phyloP scores from a whole-genome alignment of 1,140 invertebrate species.

The Cydia pomonella region DNA sequence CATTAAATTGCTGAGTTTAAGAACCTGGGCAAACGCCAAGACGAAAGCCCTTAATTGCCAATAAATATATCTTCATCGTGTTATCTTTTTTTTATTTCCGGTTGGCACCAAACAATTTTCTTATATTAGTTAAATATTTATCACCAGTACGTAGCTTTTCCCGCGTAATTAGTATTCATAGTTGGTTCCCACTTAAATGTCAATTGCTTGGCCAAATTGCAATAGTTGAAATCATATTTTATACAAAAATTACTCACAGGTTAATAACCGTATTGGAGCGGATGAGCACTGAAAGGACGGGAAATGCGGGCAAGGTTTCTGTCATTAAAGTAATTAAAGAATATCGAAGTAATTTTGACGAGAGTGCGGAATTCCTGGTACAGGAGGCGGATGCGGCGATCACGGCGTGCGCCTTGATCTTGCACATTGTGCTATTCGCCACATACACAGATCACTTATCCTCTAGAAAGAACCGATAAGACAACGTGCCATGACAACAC shows the following conservation, averaged over 20 bases:
- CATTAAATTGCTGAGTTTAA: neutral
- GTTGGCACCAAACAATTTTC: neutral
- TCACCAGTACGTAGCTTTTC: neutral
- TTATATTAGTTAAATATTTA: neutral
- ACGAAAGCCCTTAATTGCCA: neutral
- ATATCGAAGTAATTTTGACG: conserved; percentile 52
- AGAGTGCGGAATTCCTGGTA: conserved; percentile 57
- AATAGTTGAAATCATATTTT: neutral
- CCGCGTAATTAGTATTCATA: conserved; percentile 9
- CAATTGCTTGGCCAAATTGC: conserved; percentile 3
- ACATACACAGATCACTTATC: neutral
- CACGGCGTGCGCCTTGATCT: conserved; percentile 61
- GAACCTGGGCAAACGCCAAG: neutral
- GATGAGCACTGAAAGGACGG: neutral
- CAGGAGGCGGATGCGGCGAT: conserved; percentile 65
- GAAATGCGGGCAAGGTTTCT: neutral
- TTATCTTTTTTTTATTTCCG: neutral
- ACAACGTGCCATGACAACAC: neutral
- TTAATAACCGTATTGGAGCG: neutral
- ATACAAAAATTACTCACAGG: neutral
- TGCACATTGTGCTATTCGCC: conserved; percentile 38
- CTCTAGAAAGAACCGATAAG: neutral
- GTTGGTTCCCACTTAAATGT: conserved; percentile 1
- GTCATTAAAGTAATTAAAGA: conserved; percentile 48
- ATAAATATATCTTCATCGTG: neutral